Percentiles rank a stretch among this genome's conserved stretches.
Evolutionary conservation across 92 coral and sea anemone genomes (phyloP).

Genomic region (Parazoanthus darwini): DNA sequence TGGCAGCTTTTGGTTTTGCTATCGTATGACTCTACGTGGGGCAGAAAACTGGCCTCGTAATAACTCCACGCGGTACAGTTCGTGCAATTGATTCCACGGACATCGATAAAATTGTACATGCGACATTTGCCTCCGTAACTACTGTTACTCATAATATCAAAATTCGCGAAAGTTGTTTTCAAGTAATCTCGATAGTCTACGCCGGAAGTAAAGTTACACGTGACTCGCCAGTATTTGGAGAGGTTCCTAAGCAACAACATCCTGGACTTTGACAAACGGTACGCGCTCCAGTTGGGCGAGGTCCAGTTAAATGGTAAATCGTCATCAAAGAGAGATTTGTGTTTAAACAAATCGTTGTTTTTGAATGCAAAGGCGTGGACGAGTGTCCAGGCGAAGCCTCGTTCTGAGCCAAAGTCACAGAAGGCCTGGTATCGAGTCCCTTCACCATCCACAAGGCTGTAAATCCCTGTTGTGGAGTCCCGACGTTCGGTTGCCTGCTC

Average conservation of each 20-base stretch:
- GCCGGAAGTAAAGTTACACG: constrained; percentile 48
- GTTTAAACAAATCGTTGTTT: constrained; percentile 36
- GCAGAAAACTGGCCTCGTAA: not conserved
- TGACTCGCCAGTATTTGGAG: constrained; percentile 55
- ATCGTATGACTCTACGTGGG: not conserved
- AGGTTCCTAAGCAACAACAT: constrained; percentile 27
- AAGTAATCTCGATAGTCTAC: constrained; percentile 47
- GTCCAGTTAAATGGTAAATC: constrained; percentile 32
- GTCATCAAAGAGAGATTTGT: constrained; percentile 19
- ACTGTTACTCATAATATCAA: constrained; percentile 45
- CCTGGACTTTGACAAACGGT: constrained; percentile 50
- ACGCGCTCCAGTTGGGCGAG: constrained; percentile 46
- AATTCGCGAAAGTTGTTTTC: constrained; percentile 29
- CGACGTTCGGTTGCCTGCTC: constrained; percentile 23
- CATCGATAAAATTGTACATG: constrained; percentile 36
- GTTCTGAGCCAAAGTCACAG: constrained; percentile 48
- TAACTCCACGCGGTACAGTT: constrained; percentile 45
- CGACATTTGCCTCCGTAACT: constrained; percentile 3
- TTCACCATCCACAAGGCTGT: constrained; percentile 19
- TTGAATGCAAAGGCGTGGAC: constrained; percentile 48
- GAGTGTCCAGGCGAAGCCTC: constrained; percentile 53
- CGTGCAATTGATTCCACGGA: constrained; percentile 38
- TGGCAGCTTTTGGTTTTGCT: constrained; percentile 20
- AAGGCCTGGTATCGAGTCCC: constrained; percentile 28
- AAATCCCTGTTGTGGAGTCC: constrained; percentile 40